Conservation (phyloP, 2,888 invertebrate species). For the Perdita meconis region DNA sequence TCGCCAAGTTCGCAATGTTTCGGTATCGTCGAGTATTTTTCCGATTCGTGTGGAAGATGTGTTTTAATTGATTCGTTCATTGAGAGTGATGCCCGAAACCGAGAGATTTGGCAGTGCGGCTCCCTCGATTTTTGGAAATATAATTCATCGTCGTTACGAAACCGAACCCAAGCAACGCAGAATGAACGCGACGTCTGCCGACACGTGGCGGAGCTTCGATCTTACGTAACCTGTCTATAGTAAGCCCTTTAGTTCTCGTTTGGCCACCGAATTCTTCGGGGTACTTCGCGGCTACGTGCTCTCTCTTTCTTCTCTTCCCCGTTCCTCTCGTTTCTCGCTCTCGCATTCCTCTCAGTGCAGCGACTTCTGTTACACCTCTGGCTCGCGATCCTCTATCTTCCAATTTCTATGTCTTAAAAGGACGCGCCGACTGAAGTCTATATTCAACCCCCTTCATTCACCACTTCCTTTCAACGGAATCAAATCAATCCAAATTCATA, state of each 20-base stretch:
- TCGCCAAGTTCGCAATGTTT: too few species aligned
- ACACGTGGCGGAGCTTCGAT: conserved; percentile 58
- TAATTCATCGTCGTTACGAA: conserved; percentile 3
- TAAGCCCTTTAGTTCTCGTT: conserved; percentile 39
- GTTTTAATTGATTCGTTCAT: neutral
- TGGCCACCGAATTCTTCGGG: conserved; percentile 38
- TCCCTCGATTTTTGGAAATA: conserved; percentile 9
- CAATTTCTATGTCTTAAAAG: neutral
- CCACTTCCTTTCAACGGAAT: neutral
- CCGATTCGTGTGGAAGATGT: too few species aligned
- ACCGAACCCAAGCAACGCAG: conserved; percentile 16
- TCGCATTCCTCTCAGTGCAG: conserved; percentile 57
- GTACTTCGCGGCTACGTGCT: conserved; percentile 27
- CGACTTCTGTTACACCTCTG: conserved; percentile 50
- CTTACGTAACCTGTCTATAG: conserved; percentile 56
- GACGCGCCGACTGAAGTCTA: neutral
- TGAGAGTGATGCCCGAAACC: neutral
- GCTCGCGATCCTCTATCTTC: conserved; percentile 29
- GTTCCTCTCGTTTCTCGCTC: conserved; percentile 23
- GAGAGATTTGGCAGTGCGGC: neutral
- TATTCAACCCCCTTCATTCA: neutral
- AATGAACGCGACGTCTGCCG: conserved; percentile 37
- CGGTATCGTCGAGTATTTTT: neutral
- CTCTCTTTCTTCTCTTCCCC: conserved; percentile 7
- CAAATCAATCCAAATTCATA: neutral